Evolutionary conservation across 64 coral and sea anemone genomes (phyloP), one percentile per base, ranked within the genome.

Genomic region (Astreopora myriophthalma): DNA sequence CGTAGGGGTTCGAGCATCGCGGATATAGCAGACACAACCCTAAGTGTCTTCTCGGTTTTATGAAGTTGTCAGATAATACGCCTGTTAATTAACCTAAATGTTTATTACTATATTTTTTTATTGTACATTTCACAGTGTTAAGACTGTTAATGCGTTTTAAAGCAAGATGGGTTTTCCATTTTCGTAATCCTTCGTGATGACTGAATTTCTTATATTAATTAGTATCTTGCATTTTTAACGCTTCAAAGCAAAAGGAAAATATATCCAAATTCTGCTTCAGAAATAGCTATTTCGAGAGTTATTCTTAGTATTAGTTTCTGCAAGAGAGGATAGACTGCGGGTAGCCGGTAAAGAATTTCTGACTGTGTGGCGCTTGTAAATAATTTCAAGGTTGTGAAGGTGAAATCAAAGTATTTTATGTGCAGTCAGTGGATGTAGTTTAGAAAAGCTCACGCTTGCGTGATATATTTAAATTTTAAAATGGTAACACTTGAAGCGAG

Each of bases 401-500:
- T 67, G 63, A 67, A 67, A 67, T 27, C 0, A 0, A 67, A 67
- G 24, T 67, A 67, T 26, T 67, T 67, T 67, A 67, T 67, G 63
- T 67, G 63, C 63, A 67, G n/a, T 67, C 63, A 67, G 63, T 31
- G 63, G 63, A 67, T 67, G 63, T 67, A 67, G 63, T 67, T 67
- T 1, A 67, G 63, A 31, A 67, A 67, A 67, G 63, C 26, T 67
- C 63, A 67, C 3, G 63, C 63, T 5, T n/a, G 63, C 63, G 26
- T 26, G 63, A 67, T 67, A 67, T 67, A 67, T 67, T 67, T 67
- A 1, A 67, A 29, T 67, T 31, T 67, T 67, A 29, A 67, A 67
- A 67, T n/a, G 22, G 26, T 1, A 67, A 67, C 63, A n/a, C n/a
- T n/a, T n/a, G n/a, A n/a, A n/a, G n/a, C n/a, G n/a, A n/a, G n/a